These are phyloP conservation scores for Carassius carassius DNA, from an alignment of 2,113 vertebrate species.

Conservation along the genomic window DNA sequence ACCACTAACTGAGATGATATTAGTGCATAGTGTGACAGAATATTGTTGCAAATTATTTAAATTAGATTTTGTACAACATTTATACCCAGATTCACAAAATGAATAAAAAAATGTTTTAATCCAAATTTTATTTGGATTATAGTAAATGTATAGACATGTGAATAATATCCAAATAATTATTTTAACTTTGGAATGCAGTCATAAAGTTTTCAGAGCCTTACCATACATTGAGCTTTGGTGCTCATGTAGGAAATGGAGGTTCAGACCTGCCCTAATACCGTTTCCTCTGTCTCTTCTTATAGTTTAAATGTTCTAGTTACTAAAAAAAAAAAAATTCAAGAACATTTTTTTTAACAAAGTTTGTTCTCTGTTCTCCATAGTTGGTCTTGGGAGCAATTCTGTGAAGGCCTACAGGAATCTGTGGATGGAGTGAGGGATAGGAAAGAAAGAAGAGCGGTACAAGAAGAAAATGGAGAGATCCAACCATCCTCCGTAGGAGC, in stretches of 20 bases:
- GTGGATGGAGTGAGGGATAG: neutral
- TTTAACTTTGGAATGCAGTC: too few species aligned
- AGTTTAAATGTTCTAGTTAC: neutral
- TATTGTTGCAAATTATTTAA: too few species aligned
- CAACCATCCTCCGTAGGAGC: conserved; percentile 38
- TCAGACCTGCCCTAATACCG: neutral
- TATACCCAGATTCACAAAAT: too few species aligned
- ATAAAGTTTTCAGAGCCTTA: too few species aligned
- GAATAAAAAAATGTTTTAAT: too few species aligned
- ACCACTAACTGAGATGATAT: too few species aligned
- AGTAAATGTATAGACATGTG: too few species aligned
- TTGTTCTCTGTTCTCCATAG: conserved; percentile 3
- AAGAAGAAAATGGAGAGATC: conserved; percentile 18
- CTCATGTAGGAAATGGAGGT: neutral
- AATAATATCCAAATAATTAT: too few species aligned
- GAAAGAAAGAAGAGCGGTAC: conserved; percentile 18
- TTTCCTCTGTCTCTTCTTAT: neutral
- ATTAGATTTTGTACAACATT: too few species aligned
- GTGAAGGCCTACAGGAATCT: conserved; percentile 23
- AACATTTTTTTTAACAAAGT: too few species aligned
- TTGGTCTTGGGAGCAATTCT: conserved; percentile 27
- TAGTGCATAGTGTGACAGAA: too few species aligned
- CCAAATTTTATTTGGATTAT: too few species aligned
- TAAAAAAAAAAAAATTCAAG: neutral
- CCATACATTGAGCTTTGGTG: neutral